phyloP scores from a whole-genome alignment of 2,888 invertebrate genomes.

The Eurytoma adleriae region DNA sequence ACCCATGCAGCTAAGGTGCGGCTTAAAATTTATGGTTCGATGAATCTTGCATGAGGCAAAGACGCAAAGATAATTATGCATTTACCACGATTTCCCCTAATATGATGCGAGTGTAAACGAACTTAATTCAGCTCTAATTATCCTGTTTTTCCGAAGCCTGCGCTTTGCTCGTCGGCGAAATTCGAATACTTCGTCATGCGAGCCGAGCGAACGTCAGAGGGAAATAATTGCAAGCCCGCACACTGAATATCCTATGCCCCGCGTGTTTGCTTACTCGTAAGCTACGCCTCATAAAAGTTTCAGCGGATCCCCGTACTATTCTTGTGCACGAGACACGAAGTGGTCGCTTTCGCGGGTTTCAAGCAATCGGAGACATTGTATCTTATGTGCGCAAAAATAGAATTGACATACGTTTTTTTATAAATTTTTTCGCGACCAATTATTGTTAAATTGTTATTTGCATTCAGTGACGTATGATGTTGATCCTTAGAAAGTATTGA shows the following conservation, averaged over 20 bases:
- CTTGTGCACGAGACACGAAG: not conserved
- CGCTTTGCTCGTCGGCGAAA: not conserved
- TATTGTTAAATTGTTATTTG: no score
- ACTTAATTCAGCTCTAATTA: not conserved
- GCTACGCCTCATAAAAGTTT: slow-evolving; percentile 25
- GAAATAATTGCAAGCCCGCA: not conserved
- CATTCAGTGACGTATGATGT: no score
- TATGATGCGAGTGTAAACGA: not conserved
- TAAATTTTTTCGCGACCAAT: no score
- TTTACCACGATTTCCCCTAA: not conserved
- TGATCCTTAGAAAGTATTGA: no score
- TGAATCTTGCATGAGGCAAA: slow-evolving; percentile 20
- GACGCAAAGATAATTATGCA: slow-evolving; percentile 17
- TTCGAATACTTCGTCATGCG: no score
- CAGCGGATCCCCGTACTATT: not conserved
- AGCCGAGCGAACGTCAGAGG: not conserved
- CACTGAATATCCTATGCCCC: not conserved
- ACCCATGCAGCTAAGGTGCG: slow-evolving; percentile 21
- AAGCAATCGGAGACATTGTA: not conserved
- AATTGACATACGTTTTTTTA: no score
- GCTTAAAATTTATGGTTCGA: slow-evolving; percentile 25
- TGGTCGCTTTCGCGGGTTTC: not conserved
- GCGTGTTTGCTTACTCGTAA: slow-evolving; percentile 8
- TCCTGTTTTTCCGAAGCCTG: not conserved
- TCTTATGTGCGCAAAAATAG: not conserved